Evolutionary conservation across 2,888 invertebrate species (phyloP).

Genomic region (Laspeyria flexula): DNA sequence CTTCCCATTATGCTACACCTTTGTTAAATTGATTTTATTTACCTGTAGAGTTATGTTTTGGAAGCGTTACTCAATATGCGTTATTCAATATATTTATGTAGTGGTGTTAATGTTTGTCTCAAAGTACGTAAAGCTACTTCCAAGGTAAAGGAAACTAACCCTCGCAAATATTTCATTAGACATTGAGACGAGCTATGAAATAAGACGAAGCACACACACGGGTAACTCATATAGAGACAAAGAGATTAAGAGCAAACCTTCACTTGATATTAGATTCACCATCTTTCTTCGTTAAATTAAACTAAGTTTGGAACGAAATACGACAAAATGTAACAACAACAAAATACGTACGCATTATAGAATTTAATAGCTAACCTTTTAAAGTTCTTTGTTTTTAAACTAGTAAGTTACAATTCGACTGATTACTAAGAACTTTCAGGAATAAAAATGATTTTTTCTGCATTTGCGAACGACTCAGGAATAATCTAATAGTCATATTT

Average conservation of each 20-base stretch:
- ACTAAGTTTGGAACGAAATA: slow-evolving; percentile 43
- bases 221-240: slow-evolving; percentile 46
- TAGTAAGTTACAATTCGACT: too few species aligned
- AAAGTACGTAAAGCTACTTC: slow-evolving; percentile 32
- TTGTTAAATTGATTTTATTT: too few species aligned
- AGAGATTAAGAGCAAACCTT: slow-evolving; percentile 55
- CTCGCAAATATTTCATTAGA: slow-evolving; percentile 52
- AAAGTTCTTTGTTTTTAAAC: slow-evolving; percentile 24
- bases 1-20: too few species aligned
- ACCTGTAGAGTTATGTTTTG: too few species aligned
- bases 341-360: slow-evolving; percentile 37
- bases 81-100: slow-evolving; percentile 4
- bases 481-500: too few species aligned
- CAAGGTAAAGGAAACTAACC: slow-evolving; percentile 42
- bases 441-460: too few species aligned
- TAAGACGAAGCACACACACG: slow-evolving; percentile 42
- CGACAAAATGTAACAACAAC: slow-evolving; percentile 45
- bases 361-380: slow-evolving; percentile 34
- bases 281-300: slow-evolving; percentile 56
- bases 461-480: too few species aligned
- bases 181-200: slow-evolving; percentile 47
- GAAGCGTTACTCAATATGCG: too few species aligned
- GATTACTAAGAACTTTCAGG: too few species aligned
- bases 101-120: slow-evolving; percentile 19
- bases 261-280: slow-evolving; percentile 64